Evolutionary conservation across 2,113 vertebrate species (phyloP), one percentile per base, ranked within the genome.

Genomic region (Vidua macroura): DNA sequence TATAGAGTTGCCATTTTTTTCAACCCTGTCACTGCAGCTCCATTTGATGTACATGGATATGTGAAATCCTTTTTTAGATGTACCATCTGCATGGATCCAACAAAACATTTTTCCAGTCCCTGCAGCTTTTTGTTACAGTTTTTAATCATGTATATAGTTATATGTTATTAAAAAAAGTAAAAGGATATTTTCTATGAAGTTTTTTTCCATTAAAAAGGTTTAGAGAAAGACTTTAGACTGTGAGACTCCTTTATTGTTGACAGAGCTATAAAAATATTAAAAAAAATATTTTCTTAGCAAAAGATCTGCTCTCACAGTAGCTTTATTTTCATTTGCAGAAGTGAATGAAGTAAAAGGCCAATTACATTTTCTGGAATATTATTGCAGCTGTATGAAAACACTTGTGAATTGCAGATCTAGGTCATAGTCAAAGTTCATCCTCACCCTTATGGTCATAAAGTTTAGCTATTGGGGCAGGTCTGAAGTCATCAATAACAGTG

Each of bases 101-200:
- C 88, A 90, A 93, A 86, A 74, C 66, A 76, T 94, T 56, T 82
- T 88, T 72, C 84, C 83, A 87, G 77, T 96, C 97, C 97, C 97
- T 97, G 96, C 86, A 96, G 97, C 97, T 98, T 97, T 94, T 90
- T 95, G 86, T 95, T 92, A 96, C 97, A 97, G 95, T 96, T 97
- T 98, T 97, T 98, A 98, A 98, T 97, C 96, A 96, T 98, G 97
- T 98, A 97, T 98, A 98, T 98, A 97, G 97, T 98, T 98, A 98
- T 98, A 97, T 98, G 96, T 96, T 98, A 98, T 98, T 97, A 98
- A 98, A 97, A 97, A 98, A 97, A 98, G 97, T 97, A 98, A 97
- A 90, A 95, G 91, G 96, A 96, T 97, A 96, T 87, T 96, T 92
- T 97, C 97, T 98, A 97, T 98, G 97, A 98, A 95, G 68, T 95